These are phyloP conservation scores for Oreocharis arfaki DNA, from an alignment of 2,113 vertebrate genomes.

Conservation along the genomic window DNA sequence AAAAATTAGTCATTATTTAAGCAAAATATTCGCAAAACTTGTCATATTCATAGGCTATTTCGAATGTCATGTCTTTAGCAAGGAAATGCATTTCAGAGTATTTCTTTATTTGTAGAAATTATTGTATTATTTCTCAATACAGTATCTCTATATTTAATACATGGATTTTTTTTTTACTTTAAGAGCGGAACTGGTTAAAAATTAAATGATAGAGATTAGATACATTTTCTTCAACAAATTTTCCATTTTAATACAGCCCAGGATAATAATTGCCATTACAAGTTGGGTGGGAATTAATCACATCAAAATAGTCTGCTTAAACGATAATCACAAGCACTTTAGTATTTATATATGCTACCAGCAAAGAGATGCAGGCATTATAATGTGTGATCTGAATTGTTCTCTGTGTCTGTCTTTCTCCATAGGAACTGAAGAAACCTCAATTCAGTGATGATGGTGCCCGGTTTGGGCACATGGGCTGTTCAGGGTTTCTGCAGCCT, in stretches of 20 bases:
- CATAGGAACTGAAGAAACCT: not conserved
- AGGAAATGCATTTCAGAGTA: not conserved
- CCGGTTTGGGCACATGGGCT: not conserved
- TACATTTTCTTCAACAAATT: not conserved
- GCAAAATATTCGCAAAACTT: not conserved
- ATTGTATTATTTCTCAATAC: not conserved
- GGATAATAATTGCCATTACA: not conserved
- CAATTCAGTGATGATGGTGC: not conserved
- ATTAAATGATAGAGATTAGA: not conserved
- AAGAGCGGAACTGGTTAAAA: not conserved
- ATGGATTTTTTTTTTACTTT: not conserved
- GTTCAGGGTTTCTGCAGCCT: not conserved
- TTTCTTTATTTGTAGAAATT: not conserved
- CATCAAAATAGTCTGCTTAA: not conserved
- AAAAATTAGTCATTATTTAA: not conserved
- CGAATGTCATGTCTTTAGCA: not conserved
- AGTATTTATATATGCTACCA: not conserved
- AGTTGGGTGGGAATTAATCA: not conserved
- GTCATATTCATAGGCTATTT: not conserved
- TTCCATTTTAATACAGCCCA: not conserved
- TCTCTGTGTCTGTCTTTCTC: not conserved
- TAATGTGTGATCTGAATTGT: not conserved
- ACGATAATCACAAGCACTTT: not conserved
- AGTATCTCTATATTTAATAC: not conserved
- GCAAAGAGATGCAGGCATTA: not conserved